Evolutionary conservation across 2,888 invertebrate species (phyloP).

Genomic region (Stegophylla sp.): DNA sequence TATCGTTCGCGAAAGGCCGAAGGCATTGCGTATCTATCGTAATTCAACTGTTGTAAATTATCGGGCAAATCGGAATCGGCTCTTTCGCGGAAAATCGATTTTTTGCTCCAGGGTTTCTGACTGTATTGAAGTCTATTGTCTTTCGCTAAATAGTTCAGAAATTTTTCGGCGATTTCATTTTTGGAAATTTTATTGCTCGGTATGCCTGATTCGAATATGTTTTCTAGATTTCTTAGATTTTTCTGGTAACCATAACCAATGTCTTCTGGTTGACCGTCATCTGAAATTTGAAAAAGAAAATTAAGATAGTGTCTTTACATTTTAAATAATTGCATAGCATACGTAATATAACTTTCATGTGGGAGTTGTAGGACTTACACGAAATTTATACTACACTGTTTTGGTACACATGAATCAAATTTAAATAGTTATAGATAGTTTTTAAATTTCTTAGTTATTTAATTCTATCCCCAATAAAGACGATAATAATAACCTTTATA

Average conservation of each 20-base stretch:
- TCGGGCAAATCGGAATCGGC: conserved; percentile 40
- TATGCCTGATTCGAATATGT: conserved; percentile 55
- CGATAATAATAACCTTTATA: no score
- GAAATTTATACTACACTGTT: no score
- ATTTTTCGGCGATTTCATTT: conserved; percentile 5
- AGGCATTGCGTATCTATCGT: conserved; percentile 56
- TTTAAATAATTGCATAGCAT: background rate
- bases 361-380: no score
- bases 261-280: conserved; percentile 66
- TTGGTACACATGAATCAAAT: no score
- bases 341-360: no score
- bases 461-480: no score
- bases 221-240: conserved; percentile 43
- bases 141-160: conserved; percentile 30
- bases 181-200: conserved; percentile 28
- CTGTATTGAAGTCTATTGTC: conserved; percentile 17
- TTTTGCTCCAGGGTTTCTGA: conserved; percentile 57
- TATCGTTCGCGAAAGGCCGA: conserved; percentile 62
- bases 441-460: no score
- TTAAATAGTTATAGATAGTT: no score
- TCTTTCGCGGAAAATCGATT: conserved; percentile 63
- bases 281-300: conserved; percentile 61
- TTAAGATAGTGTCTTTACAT: background rate
- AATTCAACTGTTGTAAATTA: conserved; percentile 47
- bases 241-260: conserved; percentile 66